Percentiles rank a stretch among this genome's conserved stretches.
phyloP scores from a whole-genome alignment of 2,888 invertebrate genomes.

The Oxytorus armatus region DNA sequence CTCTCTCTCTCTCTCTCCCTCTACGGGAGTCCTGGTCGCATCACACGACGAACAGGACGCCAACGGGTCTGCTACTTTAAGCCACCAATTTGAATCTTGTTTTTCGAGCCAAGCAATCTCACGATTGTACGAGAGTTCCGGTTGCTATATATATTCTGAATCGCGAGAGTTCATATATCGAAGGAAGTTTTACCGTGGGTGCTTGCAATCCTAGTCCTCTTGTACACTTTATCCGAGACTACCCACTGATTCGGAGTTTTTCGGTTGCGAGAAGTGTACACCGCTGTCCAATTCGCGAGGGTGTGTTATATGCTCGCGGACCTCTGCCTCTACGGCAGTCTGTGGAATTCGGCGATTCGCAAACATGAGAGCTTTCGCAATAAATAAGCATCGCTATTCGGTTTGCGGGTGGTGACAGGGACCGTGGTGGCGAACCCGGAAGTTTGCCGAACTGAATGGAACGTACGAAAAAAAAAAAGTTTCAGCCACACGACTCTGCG shows the following conservation, averaged over 20 bases:
- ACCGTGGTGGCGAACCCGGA: conserved; percentile 55
- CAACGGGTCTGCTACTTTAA: conserved; percentile 16
- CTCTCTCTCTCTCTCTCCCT: conserved; percentile 18
- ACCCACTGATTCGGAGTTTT: neutral
- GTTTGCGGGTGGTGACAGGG: conserved; percentile 61
- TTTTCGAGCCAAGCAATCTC: conserved; percentile 62
- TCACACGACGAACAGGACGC: conserved; percentile 5
- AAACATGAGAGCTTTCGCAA: conserved; percentile 49
- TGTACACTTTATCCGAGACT: neutral
- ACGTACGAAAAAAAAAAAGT: conserved; percentile 57
- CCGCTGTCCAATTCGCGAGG: neutral
- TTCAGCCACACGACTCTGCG: conserved; percentile 40
- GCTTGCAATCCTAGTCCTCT: conserved; percentile 6
- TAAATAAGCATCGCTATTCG: conserved; percentile 71
- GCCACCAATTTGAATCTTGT: conserved; percentile 65
- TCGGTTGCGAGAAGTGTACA: neutral
- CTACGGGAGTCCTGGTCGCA: conserved; percentile 25
- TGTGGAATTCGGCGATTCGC: conserved; percentile 1
- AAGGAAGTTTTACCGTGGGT: conserved; percentile 39
- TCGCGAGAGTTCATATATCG: conserved; percentile 41
- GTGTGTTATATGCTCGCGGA: neutral
- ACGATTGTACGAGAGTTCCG: conserved; percentile 54
- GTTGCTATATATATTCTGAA: neutral
- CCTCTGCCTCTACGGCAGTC: neutral
- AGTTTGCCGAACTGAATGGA: conserved; percentile 40